These are phyloP conservation scores for Yponomeuta malinellus DNA, from an alignment of 2,888 invertebrate genomes.

Conservation along the genomic window DNA sequence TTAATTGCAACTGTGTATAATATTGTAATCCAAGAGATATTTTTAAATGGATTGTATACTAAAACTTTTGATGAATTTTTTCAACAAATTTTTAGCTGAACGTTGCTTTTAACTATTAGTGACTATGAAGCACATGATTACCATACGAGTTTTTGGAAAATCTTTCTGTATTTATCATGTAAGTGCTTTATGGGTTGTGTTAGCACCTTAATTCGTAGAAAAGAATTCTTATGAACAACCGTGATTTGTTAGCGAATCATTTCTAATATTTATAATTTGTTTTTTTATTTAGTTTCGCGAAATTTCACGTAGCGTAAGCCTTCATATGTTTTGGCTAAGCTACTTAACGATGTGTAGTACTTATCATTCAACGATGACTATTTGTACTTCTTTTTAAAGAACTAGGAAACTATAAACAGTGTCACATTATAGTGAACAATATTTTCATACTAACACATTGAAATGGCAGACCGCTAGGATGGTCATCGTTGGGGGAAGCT, in stretches of 20 bases:
- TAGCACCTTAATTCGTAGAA: neutral
- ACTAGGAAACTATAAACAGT: neutral
- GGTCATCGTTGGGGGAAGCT: neutral
- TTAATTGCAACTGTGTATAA: neutral
- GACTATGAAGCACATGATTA: neutral
- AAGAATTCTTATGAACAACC: neutral
- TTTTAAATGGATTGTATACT: neutral
- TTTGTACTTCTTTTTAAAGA: neutral
- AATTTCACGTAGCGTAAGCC: slow-evolving; percentile 31
- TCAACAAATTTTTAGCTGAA: neutral
- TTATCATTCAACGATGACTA: neutral
- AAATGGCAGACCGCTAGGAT: neutral
- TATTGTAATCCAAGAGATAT: neutral
- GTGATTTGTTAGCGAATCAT: neutral
- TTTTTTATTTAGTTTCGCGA: neutral
- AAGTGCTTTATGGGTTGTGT: neutral
- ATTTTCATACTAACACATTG: neutral
- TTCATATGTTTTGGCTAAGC: slow-evolving; percentile 69
- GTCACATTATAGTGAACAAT: too few species aligned
- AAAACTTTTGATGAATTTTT: neutral
- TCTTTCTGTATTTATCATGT: neutral
- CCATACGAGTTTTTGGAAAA: neutral
- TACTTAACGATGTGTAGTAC: neutral
- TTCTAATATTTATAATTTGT: neutral
- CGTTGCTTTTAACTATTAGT: neutral